Evolutionary conservation across 2,113 vertebrate genomes (phyloP).

Genomic region (Tetrax tetrax): DNA sequence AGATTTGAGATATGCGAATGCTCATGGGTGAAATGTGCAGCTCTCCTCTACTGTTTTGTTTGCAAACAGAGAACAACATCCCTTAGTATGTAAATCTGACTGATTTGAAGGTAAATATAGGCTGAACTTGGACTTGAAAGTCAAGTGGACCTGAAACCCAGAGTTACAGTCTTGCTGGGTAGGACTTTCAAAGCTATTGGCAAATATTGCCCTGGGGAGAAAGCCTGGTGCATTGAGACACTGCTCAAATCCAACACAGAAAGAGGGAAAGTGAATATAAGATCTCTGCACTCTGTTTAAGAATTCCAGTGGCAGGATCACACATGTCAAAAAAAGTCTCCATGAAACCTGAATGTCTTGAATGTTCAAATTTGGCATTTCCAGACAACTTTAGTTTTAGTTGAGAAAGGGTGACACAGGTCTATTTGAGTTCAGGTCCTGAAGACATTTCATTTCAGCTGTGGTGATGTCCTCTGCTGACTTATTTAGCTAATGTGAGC

Average conservation of each 20-base stretch:
- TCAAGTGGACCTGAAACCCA: neutral
- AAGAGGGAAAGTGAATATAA: neutral
- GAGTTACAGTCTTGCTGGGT: neutral
- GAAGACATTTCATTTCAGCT: neutral
- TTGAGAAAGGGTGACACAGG: neutral
- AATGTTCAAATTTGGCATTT: neutral
- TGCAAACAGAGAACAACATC: neutral
- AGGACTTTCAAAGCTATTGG: neutral
- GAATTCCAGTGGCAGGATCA: neutral
- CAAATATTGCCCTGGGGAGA: neutral
- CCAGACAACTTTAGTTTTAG: neutral
- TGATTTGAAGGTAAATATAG: neutral
- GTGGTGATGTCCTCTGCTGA: neutral
- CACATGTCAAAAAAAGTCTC: neutral
- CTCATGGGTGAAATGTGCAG: neutral
- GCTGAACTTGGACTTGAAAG: neutral
- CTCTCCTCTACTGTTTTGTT: neutral
- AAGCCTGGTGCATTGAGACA: neutral
- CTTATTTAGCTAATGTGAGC: neutral
- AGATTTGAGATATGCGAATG: neutral
- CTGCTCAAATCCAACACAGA: neutral
- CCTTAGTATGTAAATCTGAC: neutral
- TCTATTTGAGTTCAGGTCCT: neutral
- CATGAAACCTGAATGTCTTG: accelerated
- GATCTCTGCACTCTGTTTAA: neutral